A percentile compares a stretch with the other conserved stretches of the same genome.
These are phyloP conservation scores for Scelioninae gen. 2 DNA, from an alignment of 2,888 invertebrate species.

Conservation along the genomic window DNA sequence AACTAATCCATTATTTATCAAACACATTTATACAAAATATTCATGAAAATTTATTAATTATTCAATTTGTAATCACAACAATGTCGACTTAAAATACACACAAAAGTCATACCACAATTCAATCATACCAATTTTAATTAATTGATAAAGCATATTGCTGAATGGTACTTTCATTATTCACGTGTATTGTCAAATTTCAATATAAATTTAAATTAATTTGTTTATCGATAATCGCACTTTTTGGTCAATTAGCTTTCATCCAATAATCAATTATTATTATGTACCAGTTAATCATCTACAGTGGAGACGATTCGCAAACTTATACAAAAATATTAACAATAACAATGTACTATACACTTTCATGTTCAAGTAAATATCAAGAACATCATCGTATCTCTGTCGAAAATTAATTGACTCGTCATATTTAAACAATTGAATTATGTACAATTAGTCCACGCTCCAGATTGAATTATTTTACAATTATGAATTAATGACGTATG, in stretches of 20 bases:
- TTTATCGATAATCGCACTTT: slow-evolving; percentile 13
- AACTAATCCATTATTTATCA: neutral
- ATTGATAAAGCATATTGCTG: neutral
- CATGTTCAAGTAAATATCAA: slow-evolving; percentile 16
- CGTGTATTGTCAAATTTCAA: slow-evolving; percentile 2
- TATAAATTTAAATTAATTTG: slow-evolving; percentile 20
- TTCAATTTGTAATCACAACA: slow-evolving; percentile 40
- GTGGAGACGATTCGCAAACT: slow-evolving; percentile 19
- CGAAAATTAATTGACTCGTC: slow-evolving; percentile 54
- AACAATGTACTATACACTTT: slow-evolving; percentile 49
- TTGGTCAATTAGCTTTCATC: slow-evolving; percentile 39
- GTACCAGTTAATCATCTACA: slow-evolving; percentile 17
- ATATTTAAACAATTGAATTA: slow-evolving; percentile 53
- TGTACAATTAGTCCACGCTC: slow-evolving; percentile 41
- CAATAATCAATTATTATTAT: slow-evolving; percentile 18
- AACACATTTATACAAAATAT: neutral
- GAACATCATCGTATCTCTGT: slow-evolving; percentile 37
- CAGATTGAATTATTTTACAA: slow-evolving; percentile 32
- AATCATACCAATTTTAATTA: neutral
- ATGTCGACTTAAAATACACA: slow-evolving; percentile 26
- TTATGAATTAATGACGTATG: slow-evolving; percentile 79
- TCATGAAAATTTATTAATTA: slow-evolving; percentile 14
- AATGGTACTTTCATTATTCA: slow-evolving; percentile 6
- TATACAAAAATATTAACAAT: slow-evolving; percentile 42
- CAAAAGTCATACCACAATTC: slow-evolving; percentile 12